Base-by-base conservation (phyloP, 2,797 vertebrate genomes). In the Urophycis tenuis region DNA sequence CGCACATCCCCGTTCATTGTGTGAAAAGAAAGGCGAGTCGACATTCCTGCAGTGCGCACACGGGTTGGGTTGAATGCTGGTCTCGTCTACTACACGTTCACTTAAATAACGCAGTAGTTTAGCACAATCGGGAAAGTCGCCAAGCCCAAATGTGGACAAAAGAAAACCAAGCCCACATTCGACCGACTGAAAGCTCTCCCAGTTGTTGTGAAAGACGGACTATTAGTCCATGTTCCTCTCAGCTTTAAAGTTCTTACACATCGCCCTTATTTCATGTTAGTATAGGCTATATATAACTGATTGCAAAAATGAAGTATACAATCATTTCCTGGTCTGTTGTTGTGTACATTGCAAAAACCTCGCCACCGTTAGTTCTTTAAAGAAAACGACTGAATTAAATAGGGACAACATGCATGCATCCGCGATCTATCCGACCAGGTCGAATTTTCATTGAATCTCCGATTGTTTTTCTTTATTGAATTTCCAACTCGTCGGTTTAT, bases 31-130 rank as follows among this genome's bases (percentile, higher is more conserved):
- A 81, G 45, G 74, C 64, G 64, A 80, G 74, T 81, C 85, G 74
- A 88, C 89, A 86, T 88, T 90, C 87, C 87, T 88, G 87, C 86
- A 84, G 79, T 87, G 84, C 87, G 86, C 53, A 60, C 85, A 83
- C 78, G 79, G 75, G 60, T 82, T 41, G 79, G 77, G 86, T 84
- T 77, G 82, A 74, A 87, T 89, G 79, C 85, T 85, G 7, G 31
- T 11, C 29, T 75, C 30, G 5, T 53, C 45, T 25, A 30, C 12
- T 41, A 41, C 35, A 36, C 39, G 39, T 41, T 41, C 39, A 41
- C 39, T 41, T 41, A 41, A 41, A 41, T 41, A 41, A 41, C 64
- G 64, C 64, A 69, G n/a, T 25, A 69, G 64, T 69, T 25, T 17
- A 25, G 64, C 30, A 14, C 5, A 19, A 22, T 22, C 17, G 45